Base-by-base conservation (phyloP, 2,113 vertebrate species). In the Lamprotornis superbus region DNA sequence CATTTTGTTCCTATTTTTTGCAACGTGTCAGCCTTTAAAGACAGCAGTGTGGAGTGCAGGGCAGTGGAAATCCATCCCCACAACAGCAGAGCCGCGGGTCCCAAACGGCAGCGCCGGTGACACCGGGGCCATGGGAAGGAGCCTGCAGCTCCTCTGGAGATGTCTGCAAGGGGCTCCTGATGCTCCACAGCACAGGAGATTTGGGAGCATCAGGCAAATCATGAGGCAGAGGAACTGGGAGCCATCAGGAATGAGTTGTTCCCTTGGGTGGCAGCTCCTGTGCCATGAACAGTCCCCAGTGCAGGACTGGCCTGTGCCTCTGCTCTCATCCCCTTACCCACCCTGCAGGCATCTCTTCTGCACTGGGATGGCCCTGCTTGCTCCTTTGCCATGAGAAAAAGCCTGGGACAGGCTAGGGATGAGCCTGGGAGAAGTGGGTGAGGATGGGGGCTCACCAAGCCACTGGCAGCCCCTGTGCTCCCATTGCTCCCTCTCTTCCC, bases 1-100 rank as follows among this genome's bases (percentile, higher is more conserved):
- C 83, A 92, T 94, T 89, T 53, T 78, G 80, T 92, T 87, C 83
- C 75, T 56, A 4, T 67, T 93, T 78, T 94, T 77, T 94, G 87
- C 52, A 78, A 67, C 0, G 2, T 87, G 88, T 94, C 74, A 63
- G 60, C 82, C 84, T 82, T 28, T 53, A 77, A 91, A 74, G 52
- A 20, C 84, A 22, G 6, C 69, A 53, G 68, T 35, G 50, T 1
- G 7, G 46, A 11, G 64, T 14, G 28, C 55, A n/a, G 81, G 60
- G 76, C 0, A 4, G 39, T 92, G 83, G 77, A 46, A 94, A 74
- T 16, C 2, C 33, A 42, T 68, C 87, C 76, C 50, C 11, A 8
- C 39, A 42, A 4, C 33, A 5, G 1, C 53, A 9, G 75, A 50
- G 79, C 75, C 1, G 0, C 28, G 70, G 35, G 7, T 81, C 85